Conservation (phyloP, 2,888 invertebrate genomes). For the Habroteleia sp. region DNA sequence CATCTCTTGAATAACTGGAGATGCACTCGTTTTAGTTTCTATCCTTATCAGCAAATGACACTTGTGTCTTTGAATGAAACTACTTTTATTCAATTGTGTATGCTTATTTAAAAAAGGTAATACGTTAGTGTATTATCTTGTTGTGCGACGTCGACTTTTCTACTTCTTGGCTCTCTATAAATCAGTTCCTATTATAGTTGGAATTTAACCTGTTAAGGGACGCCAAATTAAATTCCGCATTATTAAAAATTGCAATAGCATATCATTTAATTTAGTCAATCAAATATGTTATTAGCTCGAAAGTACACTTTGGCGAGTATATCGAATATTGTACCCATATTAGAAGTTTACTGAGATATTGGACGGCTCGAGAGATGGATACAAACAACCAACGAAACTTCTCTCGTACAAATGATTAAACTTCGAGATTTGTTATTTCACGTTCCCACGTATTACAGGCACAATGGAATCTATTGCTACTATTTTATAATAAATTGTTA, state of each 20-base stretch:
- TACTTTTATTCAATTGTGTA: too few species aligned
- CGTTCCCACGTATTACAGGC: slow-evolving; percentile 29
- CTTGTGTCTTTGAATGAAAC: neutral
- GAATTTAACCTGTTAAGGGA: neutral
- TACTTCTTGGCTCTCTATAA: too few species aligned
- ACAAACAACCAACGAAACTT: slow-evolving; percentile 67
- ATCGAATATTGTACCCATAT: slow-evolving; percentile 76
- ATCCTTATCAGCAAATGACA: slow-evolving; percentile 14
- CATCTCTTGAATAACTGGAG: slow-evolving; percentile 37
- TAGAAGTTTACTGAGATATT: slow-evolving; percentile 78
- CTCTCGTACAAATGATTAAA: slow-evolving; percentile 56
- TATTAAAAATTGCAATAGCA: slow-evolving; percentile 77
- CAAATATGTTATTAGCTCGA: slow-evolving; percentile 80
- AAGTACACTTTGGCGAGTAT: slow-evolving; percentile 78
- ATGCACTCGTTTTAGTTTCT: slow-evolving; percentile 23
- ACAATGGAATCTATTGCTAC: slow-evolving; percentile 42
- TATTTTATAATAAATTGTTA: slow-evolving; percentile 14
- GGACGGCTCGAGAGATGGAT: slow-evolving; percentile 72
- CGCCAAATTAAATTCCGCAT: slow-evolving; percentile 16
- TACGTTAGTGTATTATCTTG: too few species aligned
- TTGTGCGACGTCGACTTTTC: too few species aligned
- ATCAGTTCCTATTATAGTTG: too few species aligned
- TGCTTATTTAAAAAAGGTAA: too few species aligned
- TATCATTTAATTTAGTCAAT: slow-evolving; percentile 81
- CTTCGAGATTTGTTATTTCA: slow-evolving; percentile 53